Evolutionary conservation across 2,888 invertebrate genomes (phyloP).

Genomic region (Morpho helenor): DNA sequence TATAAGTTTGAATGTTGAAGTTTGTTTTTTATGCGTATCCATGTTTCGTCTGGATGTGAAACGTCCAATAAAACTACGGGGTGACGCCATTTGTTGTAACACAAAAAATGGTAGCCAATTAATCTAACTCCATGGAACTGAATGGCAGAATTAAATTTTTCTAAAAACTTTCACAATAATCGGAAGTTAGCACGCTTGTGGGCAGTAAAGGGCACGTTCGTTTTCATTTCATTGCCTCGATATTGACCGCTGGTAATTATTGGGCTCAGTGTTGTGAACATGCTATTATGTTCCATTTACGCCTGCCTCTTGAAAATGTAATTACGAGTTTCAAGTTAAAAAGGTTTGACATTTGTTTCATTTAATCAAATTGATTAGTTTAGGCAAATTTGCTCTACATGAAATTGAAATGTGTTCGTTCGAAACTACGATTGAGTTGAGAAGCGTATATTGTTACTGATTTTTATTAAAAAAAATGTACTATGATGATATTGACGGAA

Average conservation of each 20-base stretch:
- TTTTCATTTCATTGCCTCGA: slow-evolving; percentile 33
- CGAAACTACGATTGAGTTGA: too few species aligned
- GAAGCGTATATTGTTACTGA: too few species aligned
- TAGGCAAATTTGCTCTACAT: neutral
- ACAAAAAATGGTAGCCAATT: too few species aligned
- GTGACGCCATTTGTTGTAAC: too few species aligned
- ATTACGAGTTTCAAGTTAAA: slow-evolving; percentile 17
- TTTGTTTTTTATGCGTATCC: too few species aligned
- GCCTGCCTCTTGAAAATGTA: slow-evolving; percentile 16
- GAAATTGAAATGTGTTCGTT: neutral
- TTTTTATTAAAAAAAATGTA: too few species aligned
- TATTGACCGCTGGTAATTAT: slow-evolving; percentile 65
- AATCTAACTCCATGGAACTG: neutral
- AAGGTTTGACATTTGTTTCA: slow-evolving; percentile 15
- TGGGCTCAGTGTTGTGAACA: slow-evolving; percentile 56
- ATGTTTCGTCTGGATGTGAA: too few species aligned
- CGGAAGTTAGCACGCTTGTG: too few species aligned
- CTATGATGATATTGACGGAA: too few species aligned
- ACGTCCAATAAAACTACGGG: too few species aligned
- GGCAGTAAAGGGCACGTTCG: neutral
- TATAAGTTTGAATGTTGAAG: too few species aligned
- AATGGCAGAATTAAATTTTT: neutral
- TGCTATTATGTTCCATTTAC: slow-evolving; percentile 34
- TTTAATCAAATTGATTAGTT: slow-evolving; percentile 1
- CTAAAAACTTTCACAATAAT: too few species aligned